phyloP scores from a whole-genome alignment of 64 coral and sea anemone species.

The Porites lutea region DNA sequence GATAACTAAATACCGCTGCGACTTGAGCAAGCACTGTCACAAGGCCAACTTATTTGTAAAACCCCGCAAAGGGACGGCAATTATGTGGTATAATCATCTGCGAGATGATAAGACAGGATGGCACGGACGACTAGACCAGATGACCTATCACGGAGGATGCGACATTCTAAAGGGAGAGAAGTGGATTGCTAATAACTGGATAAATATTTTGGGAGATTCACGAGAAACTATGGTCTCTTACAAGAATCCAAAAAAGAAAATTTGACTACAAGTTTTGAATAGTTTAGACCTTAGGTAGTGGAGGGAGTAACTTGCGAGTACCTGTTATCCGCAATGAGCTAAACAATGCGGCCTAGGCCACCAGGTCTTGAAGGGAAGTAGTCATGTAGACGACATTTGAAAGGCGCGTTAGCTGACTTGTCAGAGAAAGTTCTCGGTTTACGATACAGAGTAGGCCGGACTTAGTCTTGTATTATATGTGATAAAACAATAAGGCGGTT shows the following conservation, averaged over 20 bases:
- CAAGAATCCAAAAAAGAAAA: constrained; percentile 74
- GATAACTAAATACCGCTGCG: constrained; percentile 89
- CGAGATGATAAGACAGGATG: constrained; percentile 76
- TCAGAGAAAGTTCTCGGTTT: too few species aligned
- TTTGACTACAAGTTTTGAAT: not conserved
- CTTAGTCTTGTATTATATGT: too few species aligned
- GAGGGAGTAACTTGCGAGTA: too few species aligned
- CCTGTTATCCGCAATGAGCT: too few species aligned
- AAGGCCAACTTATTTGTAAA: constrained; percentile 86
- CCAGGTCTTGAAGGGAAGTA: too few species aligned
- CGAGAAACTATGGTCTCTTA: constrained; percentile 72
- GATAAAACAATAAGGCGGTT: too few species aligned
- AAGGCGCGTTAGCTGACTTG: too few species aligned
- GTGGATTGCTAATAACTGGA: constrained; percentile 97
- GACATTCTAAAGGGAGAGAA: constrained; percentile 85
- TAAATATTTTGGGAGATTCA: constrained; percentile 85
- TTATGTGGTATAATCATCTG: constrained; percentile 94
- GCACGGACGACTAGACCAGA: constrained; percentile 76
- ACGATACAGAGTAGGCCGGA: too few species aligned
- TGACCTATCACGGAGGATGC: constrained; percentile 89
- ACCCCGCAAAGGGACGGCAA: constrained; percentile 72
- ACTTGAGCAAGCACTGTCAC: constrained; percentile 87
- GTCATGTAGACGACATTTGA: too few species aligned
- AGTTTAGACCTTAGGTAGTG: too few species aligned
- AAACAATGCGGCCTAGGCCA: too few species aligned